Percentiles rank a stretch among this genome's conserved stretches.
phyloP scores from a whole-genome alignment of 2,888 invertebrate genomes.

The Rhamphomyia laevipes region DNA sequence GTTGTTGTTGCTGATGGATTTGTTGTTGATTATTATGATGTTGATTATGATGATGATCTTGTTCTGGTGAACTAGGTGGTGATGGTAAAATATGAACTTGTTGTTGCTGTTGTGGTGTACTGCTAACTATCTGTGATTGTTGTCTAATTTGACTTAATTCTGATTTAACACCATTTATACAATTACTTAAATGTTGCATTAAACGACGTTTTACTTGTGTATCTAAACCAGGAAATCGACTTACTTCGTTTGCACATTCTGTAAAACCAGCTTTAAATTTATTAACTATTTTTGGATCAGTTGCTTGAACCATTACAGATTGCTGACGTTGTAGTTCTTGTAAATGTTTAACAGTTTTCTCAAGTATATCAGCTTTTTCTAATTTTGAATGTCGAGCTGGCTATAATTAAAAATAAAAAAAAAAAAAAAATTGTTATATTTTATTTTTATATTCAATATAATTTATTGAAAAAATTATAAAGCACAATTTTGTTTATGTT shows the following conservation, averaged over 20 bases:
- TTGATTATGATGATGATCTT: conserved; percentile 29
- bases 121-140: conserved; percentile 13
- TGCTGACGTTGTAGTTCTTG: conserved; percentile 83
- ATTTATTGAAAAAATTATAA: neutral
- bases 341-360: conserved; percentile 88
- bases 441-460: neutral
- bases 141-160: conserved; percentile 25
- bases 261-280: conserved; percentile 80
- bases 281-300: conserved; percentile 72
- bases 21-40: conserved; percentile 13
- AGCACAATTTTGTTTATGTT: neutral
- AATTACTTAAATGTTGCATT: conserved; percentile 63
- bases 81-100: conserved; percentile 44
- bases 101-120: conserved; percentile 29
- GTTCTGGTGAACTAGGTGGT: conserved; percentile 35
- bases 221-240: conserved; percentile 62
- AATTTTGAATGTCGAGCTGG: conserved; percentile 86
- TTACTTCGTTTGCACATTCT: conserved; percentile 78
- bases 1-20: neutral
- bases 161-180: conserved; percentile 42
- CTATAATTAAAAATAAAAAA: conserved; percentile 43
- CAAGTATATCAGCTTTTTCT: conserved; percentile 92
- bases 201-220: conserved; percentile 59
- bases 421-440: neutral
- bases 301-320: conserved; percentile 65